Evolutionary conservation across 2,888 invertebrate species (phyloP).

Genomic region (Eucera pruinosa): DNA sequence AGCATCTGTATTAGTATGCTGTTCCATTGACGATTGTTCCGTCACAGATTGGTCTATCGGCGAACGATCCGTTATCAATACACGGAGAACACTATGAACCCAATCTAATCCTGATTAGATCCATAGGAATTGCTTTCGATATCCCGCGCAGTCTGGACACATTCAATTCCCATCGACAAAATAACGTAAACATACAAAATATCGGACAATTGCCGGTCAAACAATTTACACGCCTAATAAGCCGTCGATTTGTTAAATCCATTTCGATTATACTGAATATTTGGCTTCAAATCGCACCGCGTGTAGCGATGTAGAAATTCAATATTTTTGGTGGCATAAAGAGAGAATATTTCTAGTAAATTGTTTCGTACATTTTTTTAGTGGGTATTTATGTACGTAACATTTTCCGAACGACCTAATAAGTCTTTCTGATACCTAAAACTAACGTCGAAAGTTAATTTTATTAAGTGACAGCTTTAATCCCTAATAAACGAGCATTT

Average conservation of each 20-base stretch:
- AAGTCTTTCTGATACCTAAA: too few species aligned
- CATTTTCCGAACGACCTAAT: too few species aligned
- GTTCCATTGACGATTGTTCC: constrained; percentile 48
- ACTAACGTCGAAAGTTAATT: too few species aligned
- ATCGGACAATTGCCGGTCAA: neutral
- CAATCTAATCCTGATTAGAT: constrained; percentile 58
- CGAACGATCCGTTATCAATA: constrained; percentile 43
- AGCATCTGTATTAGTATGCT: constrained; percentile 41
- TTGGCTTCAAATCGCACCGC: too few species aligned
- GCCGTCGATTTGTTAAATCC: neutral
- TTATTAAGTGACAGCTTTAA: too few species aligned
- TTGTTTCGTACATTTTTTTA: too few species aligned
- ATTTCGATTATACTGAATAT: too few species aligned
- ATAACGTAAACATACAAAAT: neutral
- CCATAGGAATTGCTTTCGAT: constrained; percentile 39
- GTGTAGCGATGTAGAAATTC: too few species aligned
- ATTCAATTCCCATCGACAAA: neutral
- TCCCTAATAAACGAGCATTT: neutral
- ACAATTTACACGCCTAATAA: neutral
- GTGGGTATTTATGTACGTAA: too few species aligned
- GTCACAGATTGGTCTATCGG: constrained; percentile 54
- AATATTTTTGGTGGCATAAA: too few species aligned
- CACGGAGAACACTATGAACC: constrained; percentile 27
- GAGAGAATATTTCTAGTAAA: too few species aligned
- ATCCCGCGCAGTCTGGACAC: neutral